Evolutionary conservation across 2,113 vertebrate genomes (phyloP), one percentile per base, ranked within the genome.

Genomic region (Melanotaenia duboulayi): DNA sequence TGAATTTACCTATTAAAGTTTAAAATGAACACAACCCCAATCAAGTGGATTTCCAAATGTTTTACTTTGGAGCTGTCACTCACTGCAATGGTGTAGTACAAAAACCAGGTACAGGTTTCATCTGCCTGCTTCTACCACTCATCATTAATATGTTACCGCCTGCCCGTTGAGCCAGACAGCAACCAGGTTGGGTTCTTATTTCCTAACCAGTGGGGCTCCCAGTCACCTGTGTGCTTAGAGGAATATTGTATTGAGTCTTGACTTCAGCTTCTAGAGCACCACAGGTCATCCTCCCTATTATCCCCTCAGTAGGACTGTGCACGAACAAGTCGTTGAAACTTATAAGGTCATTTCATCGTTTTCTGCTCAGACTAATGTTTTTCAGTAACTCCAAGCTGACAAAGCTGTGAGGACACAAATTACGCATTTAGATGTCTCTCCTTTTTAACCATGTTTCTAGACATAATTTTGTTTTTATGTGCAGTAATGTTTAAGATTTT

Each of bases 101-200:
- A 69, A 77, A 76, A 55, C 54, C 51, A 66, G 68, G 42, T 63
- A 9, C 40, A 76, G 32, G 22, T 64, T 59, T 76, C 35, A 11
- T 66, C 67, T 57, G 54, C 63, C 49, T 39, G 71, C 50, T 42
- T 44, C 62, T 59, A 77, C 11, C 59, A 62, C 65, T 65, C 67
- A 67, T 90, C 78, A 77, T 84, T 74, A 83, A 70, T 65, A 71
- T 84, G 81, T 87, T 71, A 78, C 74, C 39, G 71, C 76, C 22
- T 42, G 51, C 76, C 79, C 60, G 79, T 62, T 65, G 84, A 78
- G 71, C 69, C 77, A 69, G 59, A 80, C 74, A 59, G 57, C 56
- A 37, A 54, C 39, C 68, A 59, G 46, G 40, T 68, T 51, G 58
- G 68, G 44, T 51, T 80, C 76, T 60, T 84, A 83, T 87, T 83